phyloP scores from a whole-genome alignment of 2,113 vertebrate species.

The Ceratotherium simum region DNA sequence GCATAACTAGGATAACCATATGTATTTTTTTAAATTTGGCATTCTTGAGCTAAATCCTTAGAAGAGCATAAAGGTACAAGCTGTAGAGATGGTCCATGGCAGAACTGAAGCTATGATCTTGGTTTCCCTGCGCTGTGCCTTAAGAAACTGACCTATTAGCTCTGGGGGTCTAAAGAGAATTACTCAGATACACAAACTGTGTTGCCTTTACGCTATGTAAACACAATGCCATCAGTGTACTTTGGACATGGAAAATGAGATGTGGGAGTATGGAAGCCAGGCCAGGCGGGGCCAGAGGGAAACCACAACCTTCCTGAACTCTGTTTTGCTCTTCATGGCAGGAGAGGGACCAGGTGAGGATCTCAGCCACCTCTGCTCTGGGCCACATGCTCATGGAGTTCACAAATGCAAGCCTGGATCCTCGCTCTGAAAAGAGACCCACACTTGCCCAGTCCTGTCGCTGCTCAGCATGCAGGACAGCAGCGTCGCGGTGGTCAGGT shows the following conservation, averaged over 20 bases:
- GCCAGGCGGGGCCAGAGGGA: not conserved
- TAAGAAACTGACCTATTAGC: not conserved
- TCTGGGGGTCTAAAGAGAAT: not conserved
- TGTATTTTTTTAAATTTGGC: not conserved
- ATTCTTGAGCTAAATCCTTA: not conserved
- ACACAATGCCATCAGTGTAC: too few relatives aligned
- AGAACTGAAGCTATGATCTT: not conserved
- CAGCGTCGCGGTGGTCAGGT: conserved; percentile 19
- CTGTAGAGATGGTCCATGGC: too few relatives aligned
- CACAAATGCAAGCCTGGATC: not conserved
- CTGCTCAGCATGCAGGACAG: conserved; percentile 52
- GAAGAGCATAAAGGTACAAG: not conserved
- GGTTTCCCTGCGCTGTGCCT: not conserved
- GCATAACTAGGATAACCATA: not conserved
- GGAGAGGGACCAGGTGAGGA: conserved; percentile 54
- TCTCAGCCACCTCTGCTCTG: conserved; percentile 21
- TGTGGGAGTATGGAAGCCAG: not conserved
- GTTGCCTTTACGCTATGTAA: not conserved
- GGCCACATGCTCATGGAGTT: conserved; percentile 10
- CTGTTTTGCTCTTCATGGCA: not conserved
- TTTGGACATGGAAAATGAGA: not conserved
- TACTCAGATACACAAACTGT: not conserved
- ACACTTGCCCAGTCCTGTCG: not conserved
- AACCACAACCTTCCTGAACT: not conserved
- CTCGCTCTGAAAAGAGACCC: not conserved